phyloP scores from a whole-genome alignment of 2,888 invertebrate genomes.

The Apamea sordens region DNA sequence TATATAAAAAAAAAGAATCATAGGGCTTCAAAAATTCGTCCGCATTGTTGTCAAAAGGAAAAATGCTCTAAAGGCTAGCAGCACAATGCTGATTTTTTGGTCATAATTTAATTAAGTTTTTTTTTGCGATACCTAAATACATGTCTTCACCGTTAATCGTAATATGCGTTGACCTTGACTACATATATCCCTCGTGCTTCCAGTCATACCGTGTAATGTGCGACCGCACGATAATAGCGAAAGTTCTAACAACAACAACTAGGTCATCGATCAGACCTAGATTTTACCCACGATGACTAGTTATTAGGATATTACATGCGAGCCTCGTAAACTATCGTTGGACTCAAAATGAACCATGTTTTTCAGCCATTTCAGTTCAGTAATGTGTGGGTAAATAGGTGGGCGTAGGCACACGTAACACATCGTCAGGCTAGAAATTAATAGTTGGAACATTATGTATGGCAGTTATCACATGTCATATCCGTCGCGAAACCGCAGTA shows the following conservation, averaged over 20 bases:
- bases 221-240: background rate
- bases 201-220: background rate
- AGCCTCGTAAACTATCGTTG: slow-evolving; percentile 18
- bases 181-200: background rate
- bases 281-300: slow-evolving; percentile 10
- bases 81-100: no score
- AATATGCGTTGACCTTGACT: background rate
- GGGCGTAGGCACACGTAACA: no score
- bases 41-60: no score
- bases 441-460: background rate
- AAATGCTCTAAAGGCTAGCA: no score
- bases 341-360: background rate
- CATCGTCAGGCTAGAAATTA: background rate
- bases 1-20: no score
- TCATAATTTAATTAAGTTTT: background rate
- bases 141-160: background rate
- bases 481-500: background rate
- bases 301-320: slow-evolving; percentile 51
- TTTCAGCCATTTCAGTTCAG: background rate
- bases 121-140: background rate
- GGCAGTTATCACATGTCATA: background rate
- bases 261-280: slow-evolving; percentile 42
- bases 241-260: slow-evolving; percentile 1
- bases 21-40: no score
- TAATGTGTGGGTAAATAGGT: background rate